A percentile compares a stretch with the other conserved stretches of the same genome.
These are phyloP conservation scores for Amblyjoppa fuscipennis DNA, from an alignment of 2,888 invertebrate species.

Conservation along the genomic window DNA sequence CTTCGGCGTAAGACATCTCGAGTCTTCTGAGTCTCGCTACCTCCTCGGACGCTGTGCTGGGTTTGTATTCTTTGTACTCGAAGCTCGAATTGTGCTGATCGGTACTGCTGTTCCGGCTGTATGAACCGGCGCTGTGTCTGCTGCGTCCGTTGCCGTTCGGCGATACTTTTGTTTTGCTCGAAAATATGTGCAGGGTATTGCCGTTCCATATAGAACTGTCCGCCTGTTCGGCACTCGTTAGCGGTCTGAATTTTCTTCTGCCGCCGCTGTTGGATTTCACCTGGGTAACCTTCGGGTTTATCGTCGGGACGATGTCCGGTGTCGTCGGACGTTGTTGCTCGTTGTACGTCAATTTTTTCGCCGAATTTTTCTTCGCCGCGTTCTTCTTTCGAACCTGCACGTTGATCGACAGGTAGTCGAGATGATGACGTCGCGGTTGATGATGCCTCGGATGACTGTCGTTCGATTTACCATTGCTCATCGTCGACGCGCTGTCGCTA, in stretches of 20 bases:
- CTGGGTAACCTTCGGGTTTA: slow-evolving; percentile 89
- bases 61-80: slow-evolving; percentile 86
- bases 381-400: slow-evolving; percentile 87
- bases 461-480: slow-evolving; percentile 30
- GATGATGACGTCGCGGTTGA: slow-evolving; percentile 88
- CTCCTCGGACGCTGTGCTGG: slow-evolving; percentile 93
- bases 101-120: slow-evolving; percentile 75
- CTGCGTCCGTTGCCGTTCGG: slow-evolving; percentile 79
- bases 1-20: slow-evolving; percentile 95
- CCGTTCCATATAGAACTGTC: slow-evolving; percentile 89
- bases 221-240: slow-evolving; percentile 81
- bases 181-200: slow-evolving; percentile 89
- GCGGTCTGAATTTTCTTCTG: slow-evolving; percentile 87
- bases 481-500: neutral
- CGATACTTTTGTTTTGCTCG: slow-evolving; percentile 84
- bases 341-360: slow-evolving; percentile 67
- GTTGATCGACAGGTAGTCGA: slow-evolving; percentile 90
- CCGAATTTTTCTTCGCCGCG: slow-evolving; percentile 88
- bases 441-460: slow-evolving; percentile 71
- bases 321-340: slow-evolving; percentile 69
- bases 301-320: slow-evolving; percentile 86
- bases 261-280: slow-evolving; percentile 86
- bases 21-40: slow-evolving; percentile 93
- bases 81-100: slow-evolving; percentile 76
- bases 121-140: slow-evolving; percentile 64